These are phyloP conservation scores for Morinoia aosen DNA, from an alignment of 2,888 invertebrate genomes.

Conservation along the genomic window DNA sequence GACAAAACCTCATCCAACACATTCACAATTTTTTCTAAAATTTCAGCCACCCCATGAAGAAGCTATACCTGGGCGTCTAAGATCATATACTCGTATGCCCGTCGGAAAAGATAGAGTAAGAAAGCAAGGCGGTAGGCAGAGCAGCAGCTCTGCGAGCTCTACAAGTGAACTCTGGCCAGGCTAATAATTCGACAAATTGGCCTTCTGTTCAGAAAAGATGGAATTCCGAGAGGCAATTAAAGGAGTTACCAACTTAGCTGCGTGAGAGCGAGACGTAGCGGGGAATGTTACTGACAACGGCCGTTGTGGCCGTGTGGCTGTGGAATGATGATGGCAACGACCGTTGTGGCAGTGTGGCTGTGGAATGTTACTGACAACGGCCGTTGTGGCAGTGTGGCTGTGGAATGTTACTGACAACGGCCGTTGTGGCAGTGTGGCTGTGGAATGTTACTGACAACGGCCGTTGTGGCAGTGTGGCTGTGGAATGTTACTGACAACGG, in stretches of 20 bases:
- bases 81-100: not conserved
- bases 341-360: not conserved
- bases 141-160: not conserved
- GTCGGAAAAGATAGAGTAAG: not conserved
- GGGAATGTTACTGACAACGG: not conserved
- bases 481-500: too few species aligned
- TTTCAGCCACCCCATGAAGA: too few species aligned
- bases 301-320: not conserved
- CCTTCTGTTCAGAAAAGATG: not conserved
- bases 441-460: too few species aligned
- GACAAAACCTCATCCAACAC: not conserved
- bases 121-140: not conserved
- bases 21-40: too few species aligned
- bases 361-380: too few species aligned
- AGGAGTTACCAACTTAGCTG: conserved; percentile 15
- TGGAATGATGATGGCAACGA: not conserved
- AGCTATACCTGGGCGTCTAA: too few species aligned
- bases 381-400: too few species aligned
- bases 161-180: conserved; percentile 16
- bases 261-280: not conserved
- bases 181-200: conserved; percentile 18
- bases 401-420: too few species aligned
- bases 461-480: too few species aligned
- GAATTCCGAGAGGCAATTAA: conserved; percentile 19
- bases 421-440: too few species aligned